Evolutionary conservation across 2,797 vertebrate genomes (phyloP).

Genomic region (Sphenodon punctatus): DNA sequence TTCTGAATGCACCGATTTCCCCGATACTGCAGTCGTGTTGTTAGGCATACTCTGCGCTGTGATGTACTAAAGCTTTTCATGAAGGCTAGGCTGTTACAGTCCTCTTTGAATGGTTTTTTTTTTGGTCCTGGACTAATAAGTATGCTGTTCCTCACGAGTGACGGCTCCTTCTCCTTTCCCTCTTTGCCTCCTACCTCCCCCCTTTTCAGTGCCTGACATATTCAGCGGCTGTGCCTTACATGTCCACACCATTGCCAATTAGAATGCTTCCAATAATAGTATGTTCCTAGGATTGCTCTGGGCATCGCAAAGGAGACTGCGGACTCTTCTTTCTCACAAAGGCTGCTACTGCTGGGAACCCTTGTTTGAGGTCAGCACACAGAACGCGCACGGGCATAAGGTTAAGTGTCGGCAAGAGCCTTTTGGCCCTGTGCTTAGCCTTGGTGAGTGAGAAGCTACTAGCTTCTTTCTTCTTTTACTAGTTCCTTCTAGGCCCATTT

Average conservation of each 20-base stretch:
- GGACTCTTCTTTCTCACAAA: background rate
- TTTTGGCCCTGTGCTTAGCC: background rate
- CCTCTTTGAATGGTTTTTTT: background rate
- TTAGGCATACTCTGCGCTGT: background rate
- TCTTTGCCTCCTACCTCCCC: background rate
- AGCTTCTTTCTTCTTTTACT: background rate
- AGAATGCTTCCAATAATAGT: background rate
- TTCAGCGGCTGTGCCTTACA: background rate
- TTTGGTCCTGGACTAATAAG: background rate
- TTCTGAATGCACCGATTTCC: no score
- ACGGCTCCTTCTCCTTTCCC: background rate
- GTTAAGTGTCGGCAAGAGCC: background rate
- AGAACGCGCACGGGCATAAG: background rate
- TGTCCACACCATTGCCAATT: background rate
- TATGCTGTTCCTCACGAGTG: background rate
- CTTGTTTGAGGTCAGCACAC: background rate
- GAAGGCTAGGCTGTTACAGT: background rate
- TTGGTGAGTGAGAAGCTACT: background rate
- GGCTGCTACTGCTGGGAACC: background rate
- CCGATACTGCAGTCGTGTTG: rapidly evolving
- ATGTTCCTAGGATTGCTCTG: rapidly evolving
- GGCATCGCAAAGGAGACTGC: background rate
- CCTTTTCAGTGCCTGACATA: background rate
- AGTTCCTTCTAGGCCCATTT: background rate
- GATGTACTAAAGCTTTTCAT: background rate